Conservation (phyloP, 2,113 vertebrate species). For the Rhegmatorhina hoffmannsi region DNA sequence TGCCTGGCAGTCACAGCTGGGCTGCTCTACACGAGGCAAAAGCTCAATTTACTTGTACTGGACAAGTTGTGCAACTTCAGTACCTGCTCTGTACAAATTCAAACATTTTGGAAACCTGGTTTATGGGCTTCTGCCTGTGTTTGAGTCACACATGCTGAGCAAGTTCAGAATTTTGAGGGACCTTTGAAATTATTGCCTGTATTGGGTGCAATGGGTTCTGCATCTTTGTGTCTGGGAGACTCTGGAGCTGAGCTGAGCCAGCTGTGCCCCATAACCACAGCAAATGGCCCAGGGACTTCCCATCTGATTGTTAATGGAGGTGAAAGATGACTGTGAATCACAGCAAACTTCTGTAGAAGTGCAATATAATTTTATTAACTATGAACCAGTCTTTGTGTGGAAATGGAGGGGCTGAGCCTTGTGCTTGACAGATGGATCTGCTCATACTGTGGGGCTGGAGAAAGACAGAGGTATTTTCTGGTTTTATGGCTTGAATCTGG, state of each 20-base stretch:
- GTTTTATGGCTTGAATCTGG: background rate
- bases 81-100: background rate
- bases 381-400: background rate
- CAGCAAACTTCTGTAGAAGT: background rate
- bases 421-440: background rate
- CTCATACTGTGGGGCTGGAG: background rate
- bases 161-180: background rate
- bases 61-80: background rate
- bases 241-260: background rate
- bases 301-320: background rate
- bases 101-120: background rate
- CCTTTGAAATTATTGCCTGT: background rate
- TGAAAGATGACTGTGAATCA: background rate
- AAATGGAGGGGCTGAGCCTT: background rate
- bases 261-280: background rate
- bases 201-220: background rate
- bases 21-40: background rate
- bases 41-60: background rate
- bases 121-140: background rate
- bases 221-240: background rate
- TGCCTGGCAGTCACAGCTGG: background rate
- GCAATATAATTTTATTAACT: background rate
- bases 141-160: background rate
- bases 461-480: background rate
- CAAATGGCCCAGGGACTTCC: background rate